phyloP scores from a whole-genome alignment of 1,140 invertebrate species.

The Scaptomyza hsui region DNA sequence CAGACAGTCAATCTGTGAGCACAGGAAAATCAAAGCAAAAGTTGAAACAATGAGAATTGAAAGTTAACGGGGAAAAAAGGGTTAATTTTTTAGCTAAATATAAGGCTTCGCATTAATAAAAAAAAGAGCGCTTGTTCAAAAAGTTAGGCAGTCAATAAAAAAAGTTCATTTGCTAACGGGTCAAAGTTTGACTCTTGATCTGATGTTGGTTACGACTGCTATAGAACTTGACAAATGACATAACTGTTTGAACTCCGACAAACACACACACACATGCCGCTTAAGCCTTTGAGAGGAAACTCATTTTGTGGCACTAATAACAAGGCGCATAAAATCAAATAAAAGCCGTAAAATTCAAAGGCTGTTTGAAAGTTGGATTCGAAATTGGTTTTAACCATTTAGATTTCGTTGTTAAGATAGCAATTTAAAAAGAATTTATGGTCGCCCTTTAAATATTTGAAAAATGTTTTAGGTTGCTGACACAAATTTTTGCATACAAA shows the following conservation, averaged over 20 bases:
- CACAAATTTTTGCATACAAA: too few relatives aligned
- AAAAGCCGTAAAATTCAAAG: slow-evolving; percentile 26
- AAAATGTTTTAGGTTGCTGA: too few relatives aligned
- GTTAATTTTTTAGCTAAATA: slow-evolving; percentile 51
- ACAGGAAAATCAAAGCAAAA: slow-evolving; percentile 64
- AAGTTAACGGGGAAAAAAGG: slow-evolving; percentile 39
- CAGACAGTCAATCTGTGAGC: slow-evolving; percentile 50
- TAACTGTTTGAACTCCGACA: slow-evolving; percentile 38
- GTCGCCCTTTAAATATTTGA: neutral
- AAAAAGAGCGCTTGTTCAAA: slow-evolving; percentile 56
- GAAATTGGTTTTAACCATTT: neutral
- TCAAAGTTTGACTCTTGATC: slow-evolving; percentile 27
- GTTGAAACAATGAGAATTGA: slow-evolving; percentile 53
- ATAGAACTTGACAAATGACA: slow-evolving; percentile 69
- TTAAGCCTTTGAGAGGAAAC: neutral
- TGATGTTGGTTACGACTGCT: neutral
- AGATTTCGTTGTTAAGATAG: neutral
- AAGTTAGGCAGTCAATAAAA: slow-evolving; percentile 71
- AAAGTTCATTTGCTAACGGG: slow-evolving; percentile 55
- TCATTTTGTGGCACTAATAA: slow-evolving; percentile 37
- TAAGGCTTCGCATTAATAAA: slow-evolving; percentile 67
- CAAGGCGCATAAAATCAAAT: slow-evolving; percentile 48
- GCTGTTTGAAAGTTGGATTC: neutral
- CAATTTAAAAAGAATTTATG: neutral
- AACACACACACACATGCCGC: slow-evolving; percentile 15